Evolutionary conservation across 2,113 vertebrate genomes (phyloP), one percentile per base, ranked within the genome.

Genomic region (Phalacrocorax brasilianus): DNA sequence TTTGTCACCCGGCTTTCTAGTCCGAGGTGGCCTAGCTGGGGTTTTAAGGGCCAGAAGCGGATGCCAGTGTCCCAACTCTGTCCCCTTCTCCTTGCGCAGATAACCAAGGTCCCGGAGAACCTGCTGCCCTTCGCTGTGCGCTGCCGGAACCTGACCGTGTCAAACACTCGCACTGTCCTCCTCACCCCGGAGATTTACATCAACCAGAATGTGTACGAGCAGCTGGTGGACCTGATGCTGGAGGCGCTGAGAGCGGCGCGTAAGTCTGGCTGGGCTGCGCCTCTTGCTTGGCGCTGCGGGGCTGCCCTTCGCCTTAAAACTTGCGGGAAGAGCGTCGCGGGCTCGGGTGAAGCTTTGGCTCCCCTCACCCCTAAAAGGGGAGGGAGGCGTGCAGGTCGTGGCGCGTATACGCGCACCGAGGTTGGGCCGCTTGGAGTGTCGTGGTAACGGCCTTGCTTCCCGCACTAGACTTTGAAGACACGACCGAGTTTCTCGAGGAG

Each of bases 51-150:
- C 33, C 7, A 5, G 58, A 22, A 12, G 42, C 1, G 0, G 24
- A 8, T 23, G 7, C 16, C 23, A 1, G 5, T 24, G 15, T 27
- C 68, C 21, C 33, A 7, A 2, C 24, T 7, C 14, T n/a, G 12
- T 95, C 68, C 70, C 1, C 0, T 22, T 61, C 32, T 71, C 78
- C 73, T 28, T 14, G 56, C 27, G 3, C 97, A 99, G 99, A 98
- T 99, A 89, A 99, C 98, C 56, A 99, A 99, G 97, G 99, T 99
- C 50, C 99, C 99, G 0, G 99, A 99, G 98, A 99, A 99, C 88
- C 97, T 99, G 49, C 98, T 99, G 67, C 98, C 99, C 5, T 99
- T 98, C 5, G 99, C 99, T 0, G 97, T 99, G 62, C 99, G 98
- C 91, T 99, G 99, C 95, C 99, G 99, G 85, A 98, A 99, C 91